A percentile compares a stretch with the other conserved stretches of the same genome.
phyloP scores from a whole-genome alignment of 2,888 invertebrate genomes.

The Calameuta filiformis region DNA sequence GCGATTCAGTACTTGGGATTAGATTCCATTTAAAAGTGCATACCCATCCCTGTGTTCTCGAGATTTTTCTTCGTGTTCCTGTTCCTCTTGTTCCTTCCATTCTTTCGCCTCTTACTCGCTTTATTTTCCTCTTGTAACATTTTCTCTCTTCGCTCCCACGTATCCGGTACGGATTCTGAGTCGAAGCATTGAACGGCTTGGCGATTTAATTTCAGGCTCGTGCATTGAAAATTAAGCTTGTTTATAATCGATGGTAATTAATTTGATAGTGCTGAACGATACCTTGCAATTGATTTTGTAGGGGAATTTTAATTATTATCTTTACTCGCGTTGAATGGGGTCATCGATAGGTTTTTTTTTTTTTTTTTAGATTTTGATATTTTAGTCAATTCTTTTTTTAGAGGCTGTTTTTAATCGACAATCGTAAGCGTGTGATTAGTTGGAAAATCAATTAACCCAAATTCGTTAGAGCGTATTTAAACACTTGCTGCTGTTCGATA shows the following conservation, averaged over 20 bases:
- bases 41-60: background rate
- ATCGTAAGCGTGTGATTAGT: slow-evolving; percentile 39
- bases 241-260: background rate
- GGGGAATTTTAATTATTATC: too few relatives aligned
- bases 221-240: background rate
- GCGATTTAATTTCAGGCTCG: background rate
- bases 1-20: slow-evolving; percentile 38
- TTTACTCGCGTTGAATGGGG: background rate
- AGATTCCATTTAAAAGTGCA: slow-evolving; percentile 30
- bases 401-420: background rate
- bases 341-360: background rate
- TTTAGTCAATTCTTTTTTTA: background rate
- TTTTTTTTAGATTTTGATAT: background rate
- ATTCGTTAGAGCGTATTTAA: slow-evolving; percentile 30
- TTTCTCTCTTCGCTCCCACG: background rate
- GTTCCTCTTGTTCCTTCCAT: background rate
- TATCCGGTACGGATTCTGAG: background rate
- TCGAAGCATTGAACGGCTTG: background rate
- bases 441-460: slow-evolving; percentile 54
- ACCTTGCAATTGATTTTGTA: too few relatives aligned
- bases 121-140: background rate
- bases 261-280: background rate
- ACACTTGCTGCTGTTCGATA: background rate
- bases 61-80: background rate
- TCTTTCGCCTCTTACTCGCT: background rate